These are phyloP conservation scores for Sebastes reedi DNA, from an alignment of 2,797 vertebrate species.

Conservation along the genomic window DNA sequence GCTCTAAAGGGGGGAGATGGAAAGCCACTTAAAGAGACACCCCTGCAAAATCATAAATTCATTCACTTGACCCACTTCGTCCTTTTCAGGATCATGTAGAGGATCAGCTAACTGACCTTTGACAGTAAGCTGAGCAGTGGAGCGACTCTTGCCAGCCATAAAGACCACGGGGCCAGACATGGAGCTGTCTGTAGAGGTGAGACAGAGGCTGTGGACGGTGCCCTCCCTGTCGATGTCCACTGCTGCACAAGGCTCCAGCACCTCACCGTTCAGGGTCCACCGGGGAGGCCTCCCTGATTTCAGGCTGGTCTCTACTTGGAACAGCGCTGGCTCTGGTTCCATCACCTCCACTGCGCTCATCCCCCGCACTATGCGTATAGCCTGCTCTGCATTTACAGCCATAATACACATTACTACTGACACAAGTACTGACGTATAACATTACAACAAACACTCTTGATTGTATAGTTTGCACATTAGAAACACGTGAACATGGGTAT, in stretches of 20 bases:
- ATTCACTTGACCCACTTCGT: not conserved
- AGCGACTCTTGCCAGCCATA: constrained; percentile 93
- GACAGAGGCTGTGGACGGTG: constrained; percentile 86
- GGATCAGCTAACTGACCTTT: constrained; percentile 81
- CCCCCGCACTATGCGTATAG: constrained; percentile 88
- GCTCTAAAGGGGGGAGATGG: constrained; percentile 76
- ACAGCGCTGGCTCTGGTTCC: constrained; percentile 89
- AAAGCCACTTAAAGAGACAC: not conserved
- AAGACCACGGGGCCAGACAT: constrained; percentile 93
- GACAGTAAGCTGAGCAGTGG: constrained; percentile 87
- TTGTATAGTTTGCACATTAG: not conserved
- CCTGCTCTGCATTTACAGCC: constrained; percentile 87
- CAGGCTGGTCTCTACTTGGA: constrained; percentile 92
- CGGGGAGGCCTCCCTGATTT: constrained; percentile 89
- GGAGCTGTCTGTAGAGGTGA: constrained; percentile 87
- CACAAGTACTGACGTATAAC: not conserved
- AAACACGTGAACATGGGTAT: not conserved
- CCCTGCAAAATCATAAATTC: not conserved
- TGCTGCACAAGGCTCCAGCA: constrained; percentile 78
- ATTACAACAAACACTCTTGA: not conserved
- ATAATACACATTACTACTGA: constrained; percentile 45
- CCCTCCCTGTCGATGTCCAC: constrained; percentile 87
- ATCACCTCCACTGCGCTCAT: constrained; percentile 89
- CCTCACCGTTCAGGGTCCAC: constrained; percentile 88
- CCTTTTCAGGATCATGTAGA: not conserved